Percentiles rank a stretch among this genome's conserved stretches.
Evolutionary conservation across 2,797 vertebrate genomes (phyloP).

Genomic region (Mastacembelus armatus): DNA sequence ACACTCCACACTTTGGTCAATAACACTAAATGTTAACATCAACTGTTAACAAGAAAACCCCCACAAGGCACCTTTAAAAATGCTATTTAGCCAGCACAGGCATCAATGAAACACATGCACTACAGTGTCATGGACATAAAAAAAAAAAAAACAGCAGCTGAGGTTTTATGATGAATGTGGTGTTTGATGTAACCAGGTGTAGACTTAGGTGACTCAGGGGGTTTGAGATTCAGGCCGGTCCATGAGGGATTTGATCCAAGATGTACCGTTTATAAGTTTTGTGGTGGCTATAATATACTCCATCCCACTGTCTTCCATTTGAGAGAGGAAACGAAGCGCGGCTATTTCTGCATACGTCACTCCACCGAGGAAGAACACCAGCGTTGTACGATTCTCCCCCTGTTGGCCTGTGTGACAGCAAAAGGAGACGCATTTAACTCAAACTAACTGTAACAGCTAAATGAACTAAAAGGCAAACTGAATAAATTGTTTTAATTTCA

Average conservation of each 20-base stretch:
- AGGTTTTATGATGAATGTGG: conserved; percentile 32
- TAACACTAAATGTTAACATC: conserved; percentile 7
- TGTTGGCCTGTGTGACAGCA: conserved; percentile 87
- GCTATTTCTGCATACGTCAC: conserved; percentile 97
- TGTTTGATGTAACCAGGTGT: conserved; percentile 67
- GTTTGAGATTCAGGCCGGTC: conserved; percentile 88
- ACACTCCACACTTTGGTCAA: not conserved
- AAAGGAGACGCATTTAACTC: not conserved
- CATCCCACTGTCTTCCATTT: conserved; percentile 96
- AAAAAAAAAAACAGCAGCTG: conserved; percentile 38
- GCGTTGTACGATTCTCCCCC: conserved; percentile 94
- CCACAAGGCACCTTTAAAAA: conserved; percentile 26
- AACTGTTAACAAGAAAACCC: conserved; percentile 6
- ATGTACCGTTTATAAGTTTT: conserved; percentile 95
- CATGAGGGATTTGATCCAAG: conserved; percentile 96
- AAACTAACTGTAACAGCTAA: not conserved
- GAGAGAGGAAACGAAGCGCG: conserved; percentile 94
- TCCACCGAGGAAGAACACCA: conserved; percentile 96
- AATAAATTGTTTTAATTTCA: not conserved
- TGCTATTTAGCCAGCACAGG: conserved; percentile 33
- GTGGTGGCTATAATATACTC: conserved; percentile 97
- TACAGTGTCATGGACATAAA: conserved; percentile 34
- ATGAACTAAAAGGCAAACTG: not conserved
- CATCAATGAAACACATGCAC: conserved; percentile 73
- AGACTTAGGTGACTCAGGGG: conserved; percentile 54